These are phyloP conservation scores for Chaetodon trifasciatus DNA, from an alignment of 2,797 vertebrate genomes.

Conservation along the genomic window DNA sequence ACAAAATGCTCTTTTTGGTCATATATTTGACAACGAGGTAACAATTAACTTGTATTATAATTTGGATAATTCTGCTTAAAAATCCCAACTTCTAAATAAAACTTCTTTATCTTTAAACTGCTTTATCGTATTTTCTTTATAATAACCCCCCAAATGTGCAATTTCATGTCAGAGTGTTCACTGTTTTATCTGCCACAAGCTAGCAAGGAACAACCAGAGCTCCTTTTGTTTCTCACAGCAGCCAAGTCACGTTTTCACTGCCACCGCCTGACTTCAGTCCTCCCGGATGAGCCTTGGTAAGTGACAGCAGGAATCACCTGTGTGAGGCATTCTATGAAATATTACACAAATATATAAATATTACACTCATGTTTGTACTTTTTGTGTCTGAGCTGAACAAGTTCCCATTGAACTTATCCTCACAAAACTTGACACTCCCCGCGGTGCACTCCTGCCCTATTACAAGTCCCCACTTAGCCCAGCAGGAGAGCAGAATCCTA, in stretches of 20 bases:
- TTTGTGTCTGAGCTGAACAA: slow-evolving; percentile 58
- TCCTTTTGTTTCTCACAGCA: slow-evolving; percentile 29
- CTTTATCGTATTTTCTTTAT: neutral
- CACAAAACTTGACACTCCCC: slow-evolving; percentile 59
- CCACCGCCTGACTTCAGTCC: slow-evolving; percentile 23
- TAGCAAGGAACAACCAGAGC: neutral
- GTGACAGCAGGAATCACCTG: slow-evolving; percentile 40
- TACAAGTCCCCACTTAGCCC: slow-evolving; percentile 74
- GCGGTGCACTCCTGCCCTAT: slow-evolving; percentile 63
- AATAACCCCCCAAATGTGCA: neutral
- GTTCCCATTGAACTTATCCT: slow-evolving; percentile 63
- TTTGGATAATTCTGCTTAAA: neutral
- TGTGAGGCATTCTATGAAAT: slow-evolving; percentile 47
- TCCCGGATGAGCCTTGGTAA: slow-evolving; percentile 44
- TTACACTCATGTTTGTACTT: slow-evolving; percentile 58
- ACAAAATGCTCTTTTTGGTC: neutral
- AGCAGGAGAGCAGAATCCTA: slow-evolving; percentile 69
- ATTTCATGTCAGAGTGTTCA: neutral
- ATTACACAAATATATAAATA: slow-evolving; percentile 66
- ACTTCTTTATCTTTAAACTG: neutral
- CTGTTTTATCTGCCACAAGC: slow-evolving; percentile 5
- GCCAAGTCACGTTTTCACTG: slow-evolving; percentile 37
- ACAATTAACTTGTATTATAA: neutral
- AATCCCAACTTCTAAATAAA: neutral
- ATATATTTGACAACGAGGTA: neutral